phyloP scores from a whole-genome alignment of 2,797 vertebrate genomes.

The Decapterus maruadsi region DNA sequence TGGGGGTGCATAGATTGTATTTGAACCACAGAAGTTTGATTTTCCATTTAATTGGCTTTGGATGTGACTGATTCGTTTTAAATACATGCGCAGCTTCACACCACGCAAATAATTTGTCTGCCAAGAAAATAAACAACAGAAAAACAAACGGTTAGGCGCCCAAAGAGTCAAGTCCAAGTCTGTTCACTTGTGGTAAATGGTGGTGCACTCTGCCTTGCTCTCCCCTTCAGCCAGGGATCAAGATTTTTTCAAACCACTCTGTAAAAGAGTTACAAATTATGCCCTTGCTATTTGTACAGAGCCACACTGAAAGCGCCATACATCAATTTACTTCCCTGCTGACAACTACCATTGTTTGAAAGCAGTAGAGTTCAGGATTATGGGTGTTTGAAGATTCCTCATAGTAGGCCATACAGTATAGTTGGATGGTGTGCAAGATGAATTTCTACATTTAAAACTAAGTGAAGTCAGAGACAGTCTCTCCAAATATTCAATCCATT shows the following conservation, averaged over 20 bases:
- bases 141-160: background rate
- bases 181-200: slow-evolving; percentile 13
- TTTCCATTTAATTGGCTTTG: background rate
- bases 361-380: slow-evolving; percentile 19
- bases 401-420: slow-evolving; percentile 6
- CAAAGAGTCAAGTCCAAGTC: slow-evolving; percentile 4
- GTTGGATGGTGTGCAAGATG: background rate
- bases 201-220: background rate
- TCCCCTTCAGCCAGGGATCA: slow-evolving; percentile 14
- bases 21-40: slow-evolving; percentile 6
- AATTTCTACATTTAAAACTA: slow-evolving; percentile 3
- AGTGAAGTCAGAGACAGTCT: background rate
- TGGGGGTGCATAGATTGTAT: background rate
- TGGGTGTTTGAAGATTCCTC: slow-evolving; percentile 44
- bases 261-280: slow-evolving; percentile 53
- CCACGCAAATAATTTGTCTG: background rate
- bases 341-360: slow-evolving; percentile 51
- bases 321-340: slow-evolving; percentile 42
- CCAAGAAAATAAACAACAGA: background rate
- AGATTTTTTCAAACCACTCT: slow-evolving; percentile 11
- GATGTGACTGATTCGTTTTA: background rate
- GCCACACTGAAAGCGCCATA: slow-evolving; percentile 40
- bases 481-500: background rate
- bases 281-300: slow-evolving; percentile 30
- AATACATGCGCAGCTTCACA: background rate